phyloP scores from a whole-genome alignment of 2,888 invertebrate genomes.

The Taenaris catops region DNA sequence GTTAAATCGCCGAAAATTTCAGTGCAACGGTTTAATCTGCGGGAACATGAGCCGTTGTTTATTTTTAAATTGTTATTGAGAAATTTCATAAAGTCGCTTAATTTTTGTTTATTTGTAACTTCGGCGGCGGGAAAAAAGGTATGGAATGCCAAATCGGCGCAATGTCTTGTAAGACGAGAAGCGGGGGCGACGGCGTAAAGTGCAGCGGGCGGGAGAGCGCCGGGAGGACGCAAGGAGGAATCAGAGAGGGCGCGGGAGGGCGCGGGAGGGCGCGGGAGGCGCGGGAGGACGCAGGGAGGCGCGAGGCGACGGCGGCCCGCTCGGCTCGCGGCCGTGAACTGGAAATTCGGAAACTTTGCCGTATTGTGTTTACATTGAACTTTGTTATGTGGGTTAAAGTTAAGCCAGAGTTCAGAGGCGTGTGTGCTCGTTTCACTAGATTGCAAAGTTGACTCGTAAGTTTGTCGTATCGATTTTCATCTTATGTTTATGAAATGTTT shows the following conservation, averaged over 20 bases:
- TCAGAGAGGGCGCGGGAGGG: slow-evolving; percentile 11
- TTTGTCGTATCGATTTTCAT: slow-evolving; percentile 75
- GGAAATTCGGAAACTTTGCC: slow-evolving; percentile 73
- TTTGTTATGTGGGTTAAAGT: slow-evolving; percentile 81
- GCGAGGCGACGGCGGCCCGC: slow-evolving; percentile 30
- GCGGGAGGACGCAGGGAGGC: slow-evolving; percentile 14
- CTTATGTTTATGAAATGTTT: slow-evolving; percentile 71
- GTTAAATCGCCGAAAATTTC: no score
- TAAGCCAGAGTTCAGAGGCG: slow-evolving; percentile 74
- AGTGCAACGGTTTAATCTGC: no score
- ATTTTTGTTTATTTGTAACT: no score
- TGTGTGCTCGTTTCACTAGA: slow-evolving; percentile 68
- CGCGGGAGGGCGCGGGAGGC: slow-evolving; percentile 14
- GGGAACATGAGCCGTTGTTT: no score
- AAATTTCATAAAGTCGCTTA: no score
- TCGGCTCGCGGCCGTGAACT: slow-evolving; percentile 73
- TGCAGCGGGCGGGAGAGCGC: no score
- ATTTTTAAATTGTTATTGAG: no score
- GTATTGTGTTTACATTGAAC: slow-evolving; percentile 80
- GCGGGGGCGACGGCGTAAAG: slow-evolving; percentile 26
- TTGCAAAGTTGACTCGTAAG: slow-evolving; percentile 71
- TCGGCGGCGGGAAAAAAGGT: no score
- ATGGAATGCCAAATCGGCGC: no score
- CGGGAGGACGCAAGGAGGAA: slow-evolving; percentile 16
- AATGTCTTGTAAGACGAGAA: no score